Base-by-base conservation (phyloP, 1,140 invertebrate genomes). In the Pseudomyrmex gracilis region DNA sequence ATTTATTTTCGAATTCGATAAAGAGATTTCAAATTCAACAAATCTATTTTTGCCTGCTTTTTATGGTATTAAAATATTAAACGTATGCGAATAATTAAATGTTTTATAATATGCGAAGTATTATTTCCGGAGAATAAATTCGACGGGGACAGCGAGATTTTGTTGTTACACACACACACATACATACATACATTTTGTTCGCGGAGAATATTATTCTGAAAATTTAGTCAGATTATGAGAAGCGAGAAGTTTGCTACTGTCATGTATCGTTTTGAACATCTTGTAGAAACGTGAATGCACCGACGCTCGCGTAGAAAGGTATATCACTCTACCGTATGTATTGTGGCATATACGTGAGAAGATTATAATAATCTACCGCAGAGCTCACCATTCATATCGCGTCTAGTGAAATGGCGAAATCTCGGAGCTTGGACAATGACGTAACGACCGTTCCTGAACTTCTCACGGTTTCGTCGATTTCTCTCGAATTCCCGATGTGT, bases 401-500 rank as follows among this genome's bases (percentile, higher is more conserved):
- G 58, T 24, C 58, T 58, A 24, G 51, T 43, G 47, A 70, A 70
- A 70, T 70, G 7, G 7, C n/a, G 53, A 58, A 78, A 71, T 71
- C 55, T 22, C 22, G 34, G 34, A 1, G n/a, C 7, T 70, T 15
- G 20, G n/a, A 47, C 20, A 80, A 60, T 80, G 53, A 71, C 12
- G 66, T 22, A 71, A 80, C n/a, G n/a, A 49, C 22, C 53, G 53
- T 70, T 60, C n/a, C 53, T 58, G n/a, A 80, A 80, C 22, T 71
- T 80, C 43, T 80, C 55, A 71, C 53, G 45, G 53, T 70, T 70
- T 58, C 43, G 22, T 71, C 53, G 53, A 80, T 80, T 80, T 80
- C 66, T 70, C 66, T 24, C 49, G 43, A 53, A 70, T 78, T 70
- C 43, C n/a, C 53, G 43, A 47, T 43, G 8, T 49, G 45, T 71